These are phyloP conservation scores for Eulemur albifrons DNA, from an alignment of 2,797 vertebrate species.

Conservation along the genomic window DNA sequence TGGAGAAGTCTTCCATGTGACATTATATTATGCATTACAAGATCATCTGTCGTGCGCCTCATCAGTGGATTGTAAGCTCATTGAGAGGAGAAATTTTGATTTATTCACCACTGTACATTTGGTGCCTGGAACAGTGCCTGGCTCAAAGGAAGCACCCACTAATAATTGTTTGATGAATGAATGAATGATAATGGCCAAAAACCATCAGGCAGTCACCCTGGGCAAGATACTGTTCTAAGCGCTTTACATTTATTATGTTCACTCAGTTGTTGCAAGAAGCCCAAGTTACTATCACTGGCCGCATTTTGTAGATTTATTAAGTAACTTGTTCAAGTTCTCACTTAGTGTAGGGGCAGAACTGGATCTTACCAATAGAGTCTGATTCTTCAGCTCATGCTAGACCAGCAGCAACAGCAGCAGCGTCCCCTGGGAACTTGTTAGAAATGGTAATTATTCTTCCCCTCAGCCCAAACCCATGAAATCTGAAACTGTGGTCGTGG, in stretches of 20 bases:
- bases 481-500: not conserved
- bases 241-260: not conserved
- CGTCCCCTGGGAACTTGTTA: conserved; percentile 46
- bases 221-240: not conserved
- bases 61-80: not conserved
- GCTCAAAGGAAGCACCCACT: not conserved
- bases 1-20: not conserved
- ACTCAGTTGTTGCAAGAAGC: not conserved
- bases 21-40: not conserved
- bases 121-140: not conserved
- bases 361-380: not conserved
- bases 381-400: not conserved
- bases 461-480: not conserved
- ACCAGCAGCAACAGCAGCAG: not conserved
- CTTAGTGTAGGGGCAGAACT: not conserved
- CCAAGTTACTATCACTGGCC: not conserved
- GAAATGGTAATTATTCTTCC: conserved; percentile 31
- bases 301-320: not conserved
- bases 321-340: not conserved
- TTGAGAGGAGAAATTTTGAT: not conserved
- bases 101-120: not conserved
- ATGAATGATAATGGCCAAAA: not conserved
- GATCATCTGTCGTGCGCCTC: not conserved
- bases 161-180: not conserved
- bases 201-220: not conserved